Evolutionary conservation across 2,888 invertebrate species (phyloP).

Genomic region (Linnaemya vulpina): DNA sequence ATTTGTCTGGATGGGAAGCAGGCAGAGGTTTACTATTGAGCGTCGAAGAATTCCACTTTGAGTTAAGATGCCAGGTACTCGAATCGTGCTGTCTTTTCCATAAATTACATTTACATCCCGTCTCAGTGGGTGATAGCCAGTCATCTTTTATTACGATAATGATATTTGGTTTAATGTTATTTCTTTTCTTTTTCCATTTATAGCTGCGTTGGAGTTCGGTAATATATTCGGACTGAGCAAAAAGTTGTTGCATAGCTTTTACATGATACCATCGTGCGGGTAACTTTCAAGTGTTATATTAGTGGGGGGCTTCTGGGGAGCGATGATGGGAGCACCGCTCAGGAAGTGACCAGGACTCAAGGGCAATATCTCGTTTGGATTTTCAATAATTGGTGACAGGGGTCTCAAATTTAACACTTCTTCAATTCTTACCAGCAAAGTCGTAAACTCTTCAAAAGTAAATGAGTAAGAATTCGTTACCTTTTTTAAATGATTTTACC

Average conservation of each 20-base stretch:
- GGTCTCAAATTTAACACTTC: neutral
- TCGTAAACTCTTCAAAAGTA: constrained; percentile 6
- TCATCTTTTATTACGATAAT: constrained; percentile 36
- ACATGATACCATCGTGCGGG: neutral
- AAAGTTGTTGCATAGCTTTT: constrained; percentile 2
- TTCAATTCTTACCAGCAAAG: neutral
- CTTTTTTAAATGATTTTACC: constrained; percentile 50
- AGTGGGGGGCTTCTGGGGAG: neutral
- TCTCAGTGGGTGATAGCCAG: constrained; percentile 30
- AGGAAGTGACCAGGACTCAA: neutral
- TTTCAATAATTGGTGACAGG: neutral
- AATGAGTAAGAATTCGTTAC: neutral
- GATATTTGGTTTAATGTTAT: neutral
- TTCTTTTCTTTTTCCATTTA: neutral
- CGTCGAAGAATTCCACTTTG: too few relatives aligned
- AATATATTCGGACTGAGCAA: neutral
- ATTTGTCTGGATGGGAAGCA: too few relatives aligned
- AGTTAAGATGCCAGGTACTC: neutral
- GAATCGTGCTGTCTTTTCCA: constrained; percentile 20
- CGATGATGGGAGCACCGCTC: constrained; percentile 11
- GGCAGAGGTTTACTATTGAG: too few relatives aligned
- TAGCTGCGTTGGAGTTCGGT: neutral
- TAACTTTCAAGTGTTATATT: neutral
- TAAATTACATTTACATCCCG: constrained; percentile 2
- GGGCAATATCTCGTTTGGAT: neutral